Percentiles rank a stretch among this genome's conserved stretches.
Conservation (phyloP, 2,797 vertebrate species). For the Dicrostonyx torquatus region DNA sequence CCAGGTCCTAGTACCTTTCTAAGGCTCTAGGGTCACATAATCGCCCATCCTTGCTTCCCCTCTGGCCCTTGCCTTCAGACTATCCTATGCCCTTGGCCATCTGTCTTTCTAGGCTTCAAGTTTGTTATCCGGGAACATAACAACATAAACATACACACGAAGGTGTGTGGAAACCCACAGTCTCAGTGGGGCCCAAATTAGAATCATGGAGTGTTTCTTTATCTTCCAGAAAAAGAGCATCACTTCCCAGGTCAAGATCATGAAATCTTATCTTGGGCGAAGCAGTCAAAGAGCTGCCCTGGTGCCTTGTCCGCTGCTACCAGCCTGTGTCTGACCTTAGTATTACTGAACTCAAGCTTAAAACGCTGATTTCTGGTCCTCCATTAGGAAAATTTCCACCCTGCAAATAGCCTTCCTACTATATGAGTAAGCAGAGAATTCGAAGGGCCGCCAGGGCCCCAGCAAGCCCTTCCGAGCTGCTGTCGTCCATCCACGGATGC, state of each 20-base stretch:
- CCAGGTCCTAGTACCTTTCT: background rate
- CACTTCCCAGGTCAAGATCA: background rate
- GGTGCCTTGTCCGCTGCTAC: background rate
- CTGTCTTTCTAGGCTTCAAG: background rate
- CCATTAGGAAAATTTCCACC: background rate
- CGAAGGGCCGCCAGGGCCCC: background rate
- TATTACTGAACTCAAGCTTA: constrained; percentile 17
- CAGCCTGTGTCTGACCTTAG: background rate
- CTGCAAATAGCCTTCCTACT: background rate
- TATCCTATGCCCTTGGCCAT: background rate
- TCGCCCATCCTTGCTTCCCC: background rate
- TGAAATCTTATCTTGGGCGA: background rate
- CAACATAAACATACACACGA: no score
- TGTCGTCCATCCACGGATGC: background rate
- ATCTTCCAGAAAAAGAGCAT: background rate
- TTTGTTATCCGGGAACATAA: background rate
- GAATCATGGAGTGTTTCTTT: background rate
- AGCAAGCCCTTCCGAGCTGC: constrained; percentile 11
- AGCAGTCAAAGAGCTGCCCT: background rate
- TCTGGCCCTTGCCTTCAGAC: background rate
- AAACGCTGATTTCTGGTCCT: background rate
- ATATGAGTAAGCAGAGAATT: constrained; percentile 43
- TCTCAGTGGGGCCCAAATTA: background rate
- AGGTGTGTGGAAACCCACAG: background rate
- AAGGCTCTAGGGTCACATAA: background rate